Evolutionary conservation across 2,113 vertebrate species (phyloP).

Genomic region (Scomber colias): DNA sequence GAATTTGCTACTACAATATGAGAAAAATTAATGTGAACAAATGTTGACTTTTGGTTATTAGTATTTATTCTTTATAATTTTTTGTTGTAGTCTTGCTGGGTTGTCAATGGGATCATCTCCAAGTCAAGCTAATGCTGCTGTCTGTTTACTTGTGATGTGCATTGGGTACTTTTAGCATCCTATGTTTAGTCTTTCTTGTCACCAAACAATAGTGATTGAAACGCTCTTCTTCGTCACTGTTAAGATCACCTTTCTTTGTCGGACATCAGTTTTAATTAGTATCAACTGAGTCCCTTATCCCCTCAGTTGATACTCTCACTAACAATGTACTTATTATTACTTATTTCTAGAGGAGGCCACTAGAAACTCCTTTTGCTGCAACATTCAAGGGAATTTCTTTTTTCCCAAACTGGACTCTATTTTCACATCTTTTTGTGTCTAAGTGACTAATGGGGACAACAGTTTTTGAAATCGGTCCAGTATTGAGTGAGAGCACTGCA

Average conservation of each 20-base stretch:
- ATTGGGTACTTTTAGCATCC: too few species aligned
- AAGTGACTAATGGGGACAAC: too few species aligned
- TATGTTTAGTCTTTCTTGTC: background rate
- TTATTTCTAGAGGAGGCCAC: background rate
- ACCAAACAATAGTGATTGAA: background rate
- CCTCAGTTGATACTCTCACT: background rate
- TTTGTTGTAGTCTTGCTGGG: background rate
- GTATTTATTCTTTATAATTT: background rate
- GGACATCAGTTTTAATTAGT: constrained; percentile 17
- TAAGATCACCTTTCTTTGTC: background rate
- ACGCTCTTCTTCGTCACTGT: background rate
- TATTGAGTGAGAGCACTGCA: too few species aligned
- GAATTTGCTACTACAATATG: background rate
- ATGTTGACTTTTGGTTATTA: too few species aligned
- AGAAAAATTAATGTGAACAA: background rate
- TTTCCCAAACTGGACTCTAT: too few species aligned
- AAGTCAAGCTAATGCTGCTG: background rate
- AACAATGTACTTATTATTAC: background rate
- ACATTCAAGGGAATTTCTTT: too few species aligned
- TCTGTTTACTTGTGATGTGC: too few species aligned
- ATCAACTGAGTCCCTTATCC: background rate
- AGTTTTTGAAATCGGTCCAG: too few species aligned
- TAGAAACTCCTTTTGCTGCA: too few species aligned
- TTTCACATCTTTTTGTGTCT: too few species aligned
- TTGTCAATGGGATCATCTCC: too few species aligned